Conservation (phyloP, 2,888 invertebrate genomes). For the Euphydryas editha region DNA sequence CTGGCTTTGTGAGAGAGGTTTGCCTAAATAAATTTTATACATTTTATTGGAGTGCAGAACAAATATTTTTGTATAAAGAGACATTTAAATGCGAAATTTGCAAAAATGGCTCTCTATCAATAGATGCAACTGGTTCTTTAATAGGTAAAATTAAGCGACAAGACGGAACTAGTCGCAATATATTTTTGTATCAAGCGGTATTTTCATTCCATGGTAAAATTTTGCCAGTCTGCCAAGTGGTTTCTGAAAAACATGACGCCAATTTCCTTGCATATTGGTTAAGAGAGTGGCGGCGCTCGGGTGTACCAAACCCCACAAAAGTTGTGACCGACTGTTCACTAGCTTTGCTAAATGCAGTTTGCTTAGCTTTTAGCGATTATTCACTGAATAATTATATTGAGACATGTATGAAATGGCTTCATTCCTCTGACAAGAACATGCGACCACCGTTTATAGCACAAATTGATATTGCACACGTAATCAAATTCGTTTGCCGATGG, state of each 20-base stretch:
- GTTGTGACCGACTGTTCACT: too few relatives aligned
- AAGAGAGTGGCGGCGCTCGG: too few relatives aligned
- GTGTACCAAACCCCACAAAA: too few relatives aligned
- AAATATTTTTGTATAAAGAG: neutral
- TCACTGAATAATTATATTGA: too few relatives aligned
- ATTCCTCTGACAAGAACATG: too few relatives aligned
- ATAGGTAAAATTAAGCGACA: neutral
- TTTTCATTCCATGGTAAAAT: neutral
- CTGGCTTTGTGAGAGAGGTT: neutral
- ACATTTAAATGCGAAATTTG: neutral
- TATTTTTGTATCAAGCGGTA: neutral
- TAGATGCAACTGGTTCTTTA: neutral
- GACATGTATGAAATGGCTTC: too few relatives aligned
- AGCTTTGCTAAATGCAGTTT: too few relatives aligned
- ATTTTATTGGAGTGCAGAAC: neutral
- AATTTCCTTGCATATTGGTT: too few relatives aligned
- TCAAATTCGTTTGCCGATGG: too few relatives aligned
- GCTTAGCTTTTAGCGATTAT: too few relatives aligned
- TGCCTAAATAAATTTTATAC: neutral
- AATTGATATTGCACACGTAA: too few relatives aligned
- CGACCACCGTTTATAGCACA: too few relatives aligned
- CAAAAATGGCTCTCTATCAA: neutral
- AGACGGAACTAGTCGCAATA: neutral
- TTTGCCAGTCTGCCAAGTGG: neutral
- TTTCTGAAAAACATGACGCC: neutral